Evolutionary conservation across 2,797 vertebrate genomes (phyloP), one percentile per base, ranked within the genome.

Genomic region (Okamejei kenojei): DNA sequence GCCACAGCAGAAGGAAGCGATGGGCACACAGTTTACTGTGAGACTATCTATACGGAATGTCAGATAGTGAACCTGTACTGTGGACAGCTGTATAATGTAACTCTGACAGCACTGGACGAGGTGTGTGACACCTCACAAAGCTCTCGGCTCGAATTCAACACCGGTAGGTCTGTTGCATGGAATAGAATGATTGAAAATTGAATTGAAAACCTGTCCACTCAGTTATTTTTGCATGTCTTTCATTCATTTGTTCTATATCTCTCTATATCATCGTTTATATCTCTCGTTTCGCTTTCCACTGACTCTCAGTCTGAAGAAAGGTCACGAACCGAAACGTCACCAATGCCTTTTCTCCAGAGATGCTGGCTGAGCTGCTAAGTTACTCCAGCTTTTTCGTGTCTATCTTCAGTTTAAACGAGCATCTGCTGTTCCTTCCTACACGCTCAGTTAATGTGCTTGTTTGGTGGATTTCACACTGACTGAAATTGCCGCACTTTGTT

Each of bases 1-100:
- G 96, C 97, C 35, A 80, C 61, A 45, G 96, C 96, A 35, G 93
- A 93, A 0, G 96, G 96, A 58, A 94, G 95, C 0, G 94, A 96
- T 19, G 97, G 97, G 17, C 94, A 97, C 94, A 94, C 9, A 54
- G 65, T 74, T 9, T 78, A 94, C 54, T 97, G 97, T 78, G 19
- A 74, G 93, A 96, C 94, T 94, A 93, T 26, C 0, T 1, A 45
- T 93, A 94, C 74, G 90, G 95, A 94, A 76, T 97, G 97, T 93
- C 84, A 94, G 86, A 95, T 97, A 71, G 93, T 94, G 73, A 86
- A 29, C 93, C 94, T 97, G 95, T 95, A 95, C 10, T 97, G 97
- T 21, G 97, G 97, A 58, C 96, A 97, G 94, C 93, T 92, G 17
- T 97, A 97, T 94, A 96, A 96, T 94, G 81, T 97, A 92, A 96